These are phyloP conservation scores for Sphecodes monilicornis DNA, from an alignment of 2,888 invertebrate species.

Conservation along the genomic window DNA sequence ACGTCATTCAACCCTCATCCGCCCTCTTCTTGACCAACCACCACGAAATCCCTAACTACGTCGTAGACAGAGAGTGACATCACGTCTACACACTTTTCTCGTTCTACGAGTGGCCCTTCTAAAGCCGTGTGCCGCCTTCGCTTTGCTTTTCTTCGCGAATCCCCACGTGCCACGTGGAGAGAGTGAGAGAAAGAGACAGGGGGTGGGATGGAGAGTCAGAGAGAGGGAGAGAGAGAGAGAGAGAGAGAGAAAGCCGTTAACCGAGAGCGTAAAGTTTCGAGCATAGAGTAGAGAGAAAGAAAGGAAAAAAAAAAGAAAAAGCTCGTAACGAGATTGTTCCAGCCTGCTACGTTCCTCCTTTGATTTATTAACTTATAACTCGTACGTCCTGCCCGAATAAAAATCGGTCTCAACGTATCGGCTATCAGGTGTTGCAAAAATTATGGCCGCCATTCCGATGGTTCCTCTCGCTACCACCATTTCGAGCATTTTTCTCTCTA, in stretches of 20 bases:
- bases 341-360: constrained; percentile 4
- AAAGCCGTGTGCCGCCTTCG: constrained; percentile 8
- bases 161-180: constrained; percentile 15
- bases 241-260: neutral
- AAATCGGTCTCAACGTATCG: constrained; percentile 10
- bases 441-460: neutral
- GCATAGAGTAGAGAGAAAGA: neutral
- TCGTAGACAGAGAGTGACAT: constrained; percentile 35
- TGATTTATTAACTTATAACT: constrained; percentile 21
- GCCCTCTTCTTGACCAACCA: constrained; percentile 37
- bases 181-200: too few relatives aligned
- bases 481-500: neutral
- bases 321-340: constrained; percentile 25
- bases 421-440: neutral
- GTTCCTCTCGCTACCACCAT: neutral
- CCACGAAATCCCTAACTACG: constrained; percentile 28
- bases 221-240: neutral
- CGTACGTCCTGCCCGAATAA: neutral
- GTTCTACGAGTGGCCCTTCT: constrained; percentile 19
- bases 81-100: constrained; percentile 42
- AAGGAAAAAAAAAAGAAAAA: neutral
- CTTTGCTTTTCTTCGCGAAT: constrained; percentile 24
- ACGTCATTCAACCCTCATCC: constrained; percentile 23
- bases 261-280: constrained; percentile 14
- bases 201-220: too few relatives aligned